Conservation (phyloP, 2,797 vertebrate genomes). For the Chrysocyon brachyurus region DNA sequence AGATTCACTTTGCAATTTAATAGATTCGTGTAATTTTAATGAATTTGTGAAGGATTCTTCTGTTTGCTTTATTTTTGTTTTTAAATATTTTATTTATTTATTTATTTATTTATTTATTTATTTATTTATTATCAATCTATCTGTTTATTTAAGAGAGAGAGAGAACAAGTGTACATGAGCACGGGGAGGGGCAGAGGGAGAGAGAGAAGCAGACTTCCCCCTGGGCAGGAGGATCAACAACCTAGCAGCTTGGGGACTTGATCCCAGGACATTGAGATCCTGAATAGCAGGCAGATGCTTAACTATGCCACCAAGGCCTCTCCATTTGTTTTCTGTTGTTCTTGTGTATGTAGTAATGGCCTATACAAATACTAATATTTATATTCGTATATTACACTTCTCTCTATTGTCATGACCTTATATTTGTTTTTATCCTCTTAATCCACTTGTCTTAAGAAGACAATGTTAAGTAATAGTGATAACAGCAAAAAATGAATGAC, state of each 20-base stretch:
- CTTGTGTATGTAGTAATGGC: not conserved
- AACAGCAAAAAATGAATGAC: not conserved
- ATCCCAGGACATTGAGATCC: not conserved
- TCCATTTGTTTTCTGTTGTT: not conserved
- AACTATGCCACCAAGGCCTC: not conserved
- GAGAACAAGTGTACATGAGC: not conserved
- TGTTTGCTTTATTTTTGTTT: not conserved
- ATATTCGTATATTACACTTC: not conserved
- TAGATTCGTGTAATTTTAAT: no score
- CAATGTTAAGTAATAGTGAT: not conserved
- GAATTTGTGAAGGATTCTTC: not conserved
- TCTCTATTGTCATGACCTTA: not conserved
- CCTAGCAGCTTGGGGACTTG: not conserved
- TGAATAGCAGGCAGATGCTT: not conserved
- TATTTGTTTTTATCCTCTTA: constrained; percentile 37
- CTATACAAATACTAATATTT: not conserved
- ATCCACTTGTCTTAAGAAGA: not conserved
- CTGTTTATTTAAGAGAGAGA: not conserved
- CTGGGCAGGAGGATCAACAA: not conserved
- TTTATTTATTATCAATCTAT: not conserved
- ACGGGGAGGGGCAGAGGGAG: not conserved
- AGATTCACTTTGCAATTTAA: not conserved
- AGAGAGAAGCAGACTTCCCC: not conserved
- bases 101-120: not conserved
- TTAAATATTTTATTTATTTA: not conserved